These are phyloP conservation scores for Mamestra configurata DNA, from an alignment of 1,140 invertebrate species.

Conservation along the genomic window DNA sequence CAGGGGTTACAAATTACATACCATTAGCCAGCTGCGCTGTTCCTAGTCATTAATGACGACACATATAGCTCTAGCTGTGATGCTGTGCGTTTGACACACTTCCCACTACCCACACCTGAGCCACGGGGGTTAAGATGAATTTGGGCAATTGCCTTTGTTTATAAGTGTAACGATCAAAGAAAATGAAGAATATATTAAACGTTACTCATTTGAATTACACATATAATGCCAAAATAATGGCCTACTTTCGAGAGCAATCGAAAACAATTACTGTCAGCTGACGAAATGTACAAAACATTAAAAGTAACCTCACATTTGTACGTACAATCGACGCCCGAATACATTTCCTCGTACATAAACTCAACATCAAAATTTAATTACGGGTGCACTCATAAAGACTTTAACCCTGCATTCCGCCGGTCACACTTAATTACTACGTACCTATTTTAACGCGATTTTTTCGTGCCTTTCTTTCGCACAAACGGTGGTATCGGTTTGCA, in stretches of 20 bases:
- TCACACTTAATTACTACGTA: slow-evolving; percentile 68
- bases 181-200: too few relatives aligned
- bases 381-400: slow-evolving; percentile 67
- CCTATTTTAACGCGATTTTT: slow-evolving; percentile 66
- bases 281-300: slow-evolving; percentile 51
- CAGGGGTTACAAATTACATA: slow-evolving; percentile 38
- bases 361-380: slow-evolving; percentile 62
- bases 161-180: not conserved
- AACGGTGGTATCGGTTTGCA: slow-evolving; percentile 65
- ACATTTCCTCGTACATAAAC: slow-evolving; percentile 18
- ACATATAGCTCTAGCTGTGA: slow-evolving; percentile 1
- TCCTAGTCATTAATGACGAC: slow-evolving; percentile 45
- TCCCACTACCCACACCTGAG: not conserved
- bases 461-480: slow-evolving; percentile 74
- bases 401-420: slow-evolving; percentile 70
- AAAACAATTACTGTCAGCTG: slow-evolving; percentile 41
- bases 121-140: not conserved
- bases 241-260: not conserved
- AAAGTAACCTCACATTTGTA: slow-evolving; percentile 39
- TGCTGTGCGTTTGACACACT: slow-evolving; percentile 34
- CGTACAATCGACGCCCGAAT: slow-evolving; percentile 19
- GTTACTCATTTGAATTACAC: not conserved
- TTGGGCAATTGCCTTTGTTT: slow-evolving; percentile 14
- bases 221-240: not conserved
- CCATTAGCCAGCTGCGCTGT: slow-evolving; percentile 22